Evolutionary conservation across 2,888 invertebrate species (phyloP).

Genomic region (Temnothorax rugatulus): DNA sequence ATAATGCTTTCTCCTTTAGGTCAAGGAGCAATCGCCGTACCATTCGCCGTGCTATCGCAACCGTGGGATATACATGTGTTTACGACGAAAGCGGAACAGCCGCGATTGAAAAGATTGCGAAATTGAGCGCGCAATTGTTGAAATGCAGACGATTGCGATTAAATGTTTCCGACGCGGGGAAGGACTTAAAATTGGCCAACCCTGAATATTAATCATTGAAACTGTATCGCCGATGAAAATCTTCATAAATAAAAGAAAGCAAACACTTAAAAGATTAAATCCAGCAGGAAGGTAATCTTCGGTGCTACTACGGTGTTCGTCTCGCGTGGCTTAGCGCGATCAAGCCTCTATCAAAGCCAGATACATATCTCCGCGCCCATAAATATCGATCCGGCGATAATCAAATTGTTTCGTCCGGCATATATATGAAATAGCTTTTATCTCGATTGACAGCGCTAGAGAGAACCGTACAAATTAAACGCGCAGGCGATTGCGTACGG

Average conservation of each 20-base stretch:
- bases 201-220: neutral
- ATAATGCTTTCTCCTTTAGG: neutral
- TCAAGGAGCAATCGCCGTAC: neutral
- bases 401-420: constrained; percentile 17
- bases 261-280: neutral
- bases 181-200: neutral
- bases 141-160: neutral
- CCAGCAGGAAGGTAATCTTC: neutral
- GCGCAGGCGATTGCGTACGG: neutral
- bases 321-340: neutral
- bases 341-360: neutral
- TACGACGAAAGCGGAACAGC: constrained; percentile 52
- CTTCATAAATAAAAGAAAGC: neutral
- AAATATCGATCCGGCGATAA: constrained; percentile 24
- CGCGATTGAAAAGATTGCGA: neutral
- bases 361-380: neutral
- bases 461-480: neutral
- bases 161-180: neutral
- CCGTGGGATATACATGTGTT: neutral
- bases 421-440: neutral
- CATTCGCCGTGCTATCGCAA: constrained; percentile 5
- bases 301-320: neutral
- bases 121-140: neutral
- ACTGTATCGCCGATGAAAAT: neutral
- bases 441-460: neutral